Base-by-base conservation (phyloP, 2,113 vertebrate species). In the Muntiacus reevesi region DNA sequence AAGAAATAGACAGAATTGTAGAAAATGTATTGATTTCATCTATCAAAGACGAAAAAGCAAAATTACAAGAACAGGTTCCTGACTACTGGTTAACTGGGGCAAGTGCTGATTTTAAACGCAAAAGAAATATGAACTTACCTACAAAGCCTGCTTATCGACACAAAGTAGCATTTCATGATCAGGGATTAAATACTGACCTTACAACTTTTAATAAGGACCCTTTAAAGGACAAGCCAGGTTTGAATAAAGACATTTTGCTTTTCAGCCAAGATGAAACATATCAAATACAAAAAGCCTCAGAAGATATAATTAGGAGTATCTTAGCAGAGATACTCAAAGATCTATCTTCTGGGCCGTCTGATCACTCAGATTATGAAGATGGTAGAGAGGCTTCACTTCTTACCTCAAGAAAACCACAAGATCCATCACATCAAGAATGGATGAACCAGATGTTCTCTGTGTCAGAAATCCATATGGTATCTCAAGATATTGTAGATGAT, bases 241-340 rank as follows among this genome's bases (percentile, higher is more conserved):
- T 60, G 33, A 96, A 93, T 86, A 71, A 93, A 87, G 71, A 84
- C 15, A 60, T 25, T 86, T 81, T 52, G n/a, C 17, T 87, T 95
- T 97, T 91, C 6, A 91, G 78, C 25, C 52, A 97, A 71, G 40
- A 95, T 67, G 67, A 96, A 97, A 91, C 40, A 16, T 21, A 83
- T 52, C 79, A 97, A 94, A 95, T 92, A 97, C 45, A 91, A 89
- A 97, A 93, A 67, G 47, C 64, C 19, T 91, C 95, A 64, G 90
- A 97, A 79, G 74, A 83, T 12, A 57, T 96, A 91, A 62, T 94
- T 87, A 67, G 25, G 86, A 78, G 16, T 79, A 96, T 92, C 96
- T 94, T 97, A 87, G 27, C 71, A 88, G n/a, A 97, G 64, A 71
- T 94, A 1, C 30, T 97, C 67, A 86, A 91, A 97, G 93, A 92